A percentile compares a stretch with the other conserved stretches of the same genome.
These are phyloP conservation scores for Lacerta agilis DNA, from an alignment of 2,797 vertebrate species.

Conservation along the genomic window DNA sequence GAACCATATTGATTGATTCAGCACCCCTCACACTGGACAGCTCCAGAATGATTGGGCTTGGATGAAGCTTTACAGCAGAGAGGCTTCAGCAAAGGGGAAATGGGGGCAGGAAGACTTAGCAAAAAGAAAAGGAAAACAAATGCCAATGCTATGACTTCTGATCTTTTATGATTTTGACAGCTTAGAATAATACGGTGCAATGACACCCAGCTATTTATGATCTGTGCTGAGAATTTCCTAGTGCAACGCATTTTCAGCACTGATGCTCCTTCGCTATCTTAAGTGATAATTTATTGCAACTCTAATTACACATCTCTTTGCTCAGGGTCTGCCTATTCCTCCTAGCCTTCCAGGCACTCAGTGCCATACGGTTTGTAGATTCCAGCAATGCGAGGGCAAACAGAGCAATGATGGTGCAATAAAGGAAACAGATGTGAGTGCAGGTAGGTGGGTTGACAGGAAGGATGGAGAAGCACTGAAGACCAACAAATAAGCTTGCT, in stretches of 20 bases:
- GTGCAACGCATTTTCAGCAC: background rate
- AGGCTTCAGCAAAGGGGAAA: background rate
- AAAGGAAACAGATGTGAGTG: background rate
- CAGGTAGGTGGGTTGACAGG: background rate
- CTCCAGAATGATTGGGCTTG: background rate
- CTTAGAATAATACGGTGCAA: background rate
- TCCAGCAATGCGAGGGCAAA: background rate
- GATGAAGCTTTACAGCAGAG: background rate
- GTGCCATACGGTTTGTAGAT: background rate
- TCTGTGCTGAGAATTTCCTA: background rate
- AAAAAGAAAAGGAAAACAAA: background rate
- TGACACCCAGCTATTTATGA: too few species aligned
- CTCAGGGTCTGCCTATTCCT: background rate
- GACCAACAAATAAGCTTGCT: background rate
- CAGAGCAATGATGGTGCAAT: background rate
- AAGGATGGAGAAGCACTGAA: background rate
- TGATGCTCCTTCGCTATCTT: background rate
- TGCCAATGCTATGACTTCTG: background rate
- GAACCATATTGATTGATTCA: background rate
- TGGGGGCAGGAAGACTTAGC: background rate
- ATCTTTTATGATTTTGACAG: background rate
- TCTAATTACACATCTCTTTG: background rate
- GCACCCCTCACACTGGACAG: background rate
- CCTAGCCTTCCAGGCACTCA: background rate
- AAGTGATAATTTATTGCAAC: background rate